phyloP scores from a whole-genome alignment of 1,140 invertebrate species.

The Myzus persicae region DNA sequence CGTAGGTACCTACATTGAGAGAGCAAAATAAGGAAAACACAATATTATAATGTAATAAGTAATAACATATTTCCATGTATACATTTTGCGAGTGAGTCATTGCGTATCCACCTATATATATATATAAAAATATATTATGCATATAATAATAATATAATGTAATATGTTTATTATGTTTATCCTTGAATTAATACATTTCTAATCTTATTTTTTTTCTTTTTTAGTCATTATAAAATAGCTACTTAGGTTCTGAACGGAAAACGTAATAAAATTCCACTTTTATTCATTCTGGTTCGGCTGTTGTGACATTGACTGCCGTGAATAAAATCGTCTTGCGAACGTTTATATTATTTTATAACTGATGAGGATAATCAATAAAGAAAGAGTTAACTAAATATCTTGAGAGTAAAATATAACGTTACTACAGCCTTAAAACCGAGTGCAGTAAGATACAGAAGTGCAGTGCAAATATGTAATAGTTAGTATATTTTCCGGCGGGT shows the following conservation, averaged over 20 bases:
- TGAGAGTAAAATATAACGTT: background rate
- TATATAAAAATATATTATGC: background rate
- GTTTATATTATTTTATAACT: background rate
- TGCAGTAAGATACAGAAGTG: background rate
- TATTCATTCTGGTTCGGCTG: background rate
- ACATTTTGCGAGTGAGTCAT: constrained; percentile 30
- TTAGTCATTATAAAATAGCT: background rate
- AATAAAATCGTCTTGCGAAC: background rate
- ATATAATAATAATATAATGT: background rate
- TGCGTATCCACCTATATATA: background rate
- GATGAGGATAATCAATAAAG: background rate
- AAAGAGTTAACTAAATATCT: background rate
- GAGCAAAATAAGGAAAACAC: constrained; percentile 37
- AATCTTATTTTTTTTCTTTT: background rate
- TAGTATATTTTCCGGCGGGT: background rate
- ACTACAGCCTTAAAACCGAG: background rate
- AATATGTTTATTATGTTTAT: constrained; percentile 13
- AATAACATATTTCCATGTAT: constrained; percentile 9
- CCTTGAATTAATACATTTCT: constrained; percentile 37
- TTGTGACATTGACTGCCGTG: background rate
- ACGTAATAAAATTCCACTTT: background rate
- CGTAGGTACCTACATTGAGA: background rate
- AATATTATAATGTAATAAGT: background rate
- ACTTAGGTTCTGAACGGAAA: background rate
- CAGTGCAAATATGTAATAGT: background rate